These are phyloP conservation scores for Catocala nupta DNA, from an alignment of 2,888 invertebrate genomes.

Conservation along the genomic window DNA sequence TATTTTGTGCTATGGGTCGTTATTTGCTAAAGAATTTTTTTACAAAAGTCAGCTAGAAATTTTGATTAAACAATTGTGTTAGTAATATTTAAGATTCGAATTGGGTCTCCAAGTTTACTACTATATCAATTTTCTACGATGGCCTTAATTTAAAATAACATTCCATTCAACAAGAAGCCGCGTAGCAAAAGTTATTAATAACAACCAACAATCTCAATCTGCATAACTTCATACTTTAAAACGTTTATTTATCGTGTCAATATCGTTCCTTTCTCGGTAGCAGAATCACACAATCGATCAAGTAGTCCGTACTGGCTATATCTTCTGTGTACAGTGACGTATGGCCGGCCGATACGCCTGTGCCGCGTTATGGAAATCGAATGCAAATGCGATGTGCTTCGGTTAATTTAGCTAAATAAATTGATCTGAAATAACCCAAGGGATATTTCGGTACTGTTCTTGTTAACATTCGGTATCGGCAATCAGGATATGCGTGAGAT, in stretches of 20 bases:
- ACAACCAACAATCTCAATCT: not conserved
- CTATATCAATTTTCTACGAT: no score
- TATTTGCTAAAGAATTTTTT: slow-evolving; percentile 1
- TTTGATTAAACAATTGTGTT: slow-evolving; percentile 17
- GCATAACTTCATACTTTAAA: slow-evolving; percentile 2
- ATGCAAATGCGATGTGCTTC: slow-evolving; percentile 83
- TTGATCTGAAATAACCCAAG: slow-evolving; percentile 72
- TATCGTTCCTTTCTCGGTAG: slow-evolving; percentile 59
- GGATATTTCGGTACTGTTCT: slow-evolving; percentile 75
- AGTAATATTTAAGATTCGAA: no score
- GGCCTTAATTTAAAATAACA: no score
- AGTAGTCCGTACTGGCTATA: slow-evolving; percentile 62
- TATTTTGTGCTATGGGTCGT: slow-evolving; percentile 3
- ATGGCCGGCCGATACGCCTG: slow-evolving; percentile 79
- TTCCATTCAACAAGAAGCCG: no score
- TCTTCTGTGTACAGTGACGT: slow-evolving; percentile 79
- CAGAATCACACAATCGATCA: slow-evolving; percentile 69
- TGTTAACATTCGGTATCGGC: slow-evolving; percentile 62
- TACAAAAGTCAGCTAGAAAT: slow-evolving; percentile 22
- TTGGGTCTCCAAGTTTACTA: no score
- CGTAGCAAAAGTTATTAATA: not conserved
- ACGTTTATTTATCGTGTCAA: slow-evolving; percentile 32
- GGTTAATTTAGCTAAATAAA: slow-evolving; percentile 86
- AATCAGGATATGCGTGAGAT: slow-evolving; percentile 52
- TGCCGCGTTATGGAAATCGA: slow-evolving; percentile 83